Percentiles rank a stretch among this genome's conserved stretches.
Evolutionary conservation across 1,140 invertebrate species (phyloP).

Genomic region (Drosophila littoralis): DNA sequence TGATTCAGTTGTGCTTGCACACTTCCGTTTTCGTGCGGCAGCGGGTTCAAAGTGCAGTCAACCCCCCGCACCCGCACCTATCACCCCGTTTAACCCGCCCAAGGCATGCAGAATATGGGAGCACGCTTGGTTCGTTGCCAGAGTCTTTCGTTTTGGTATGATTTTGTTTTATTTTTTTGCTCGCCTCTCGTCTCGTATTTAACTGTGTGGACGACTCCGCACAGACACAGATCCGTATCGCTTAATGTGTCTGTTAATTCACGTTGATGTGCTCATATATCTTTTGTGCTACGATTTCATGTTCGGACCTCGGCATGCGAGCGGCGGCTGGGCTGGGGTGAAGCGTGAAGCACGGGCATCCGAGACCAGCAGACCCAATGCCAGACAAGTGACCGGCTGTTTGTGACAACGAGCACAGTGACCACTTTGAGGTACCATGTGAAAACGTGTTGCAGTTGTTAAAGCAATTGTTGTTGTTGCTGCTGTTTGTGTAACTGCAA

Average conservation of each 20-base stretch:
- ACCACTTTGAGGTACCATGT: slow-evolving; percentile 48
- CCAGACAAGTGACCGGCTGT: slow-evolving; percentile 24
- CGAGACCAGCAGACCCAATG: slow-evolving; percentile 1
- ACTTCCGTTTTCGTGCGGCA: slow-evolving; percentile 34
- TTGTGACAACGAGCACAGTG: slow-evolving; percentile 18
- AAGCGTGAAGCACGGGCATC: slow-evolving; percentile 6
- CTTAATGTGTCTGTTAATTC: slow-evolving; percentile 80
- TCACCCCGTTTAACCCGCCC: neutral
- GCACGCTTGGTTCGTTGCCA: slow-evolving; percentile 47
- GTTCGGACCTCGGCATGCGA: slow-evolving; percentile 65
- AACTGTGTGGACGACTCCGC: slow-evolving; percentile 29
- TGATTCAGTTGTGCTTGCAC: slow-evolving; percentile 51
- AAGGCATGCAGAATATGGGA: neutral
- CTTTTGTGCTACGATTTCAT: slow-evolving; percentile 70
- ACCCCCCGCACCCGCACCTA: neutral
- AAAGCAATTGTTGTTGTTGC: slow-evolving; percentile 21
- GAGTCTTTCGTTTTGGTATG: slow-evolving; percentile 69
- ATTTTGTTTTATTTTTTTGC: neutral
- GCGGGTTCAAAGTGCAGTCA: slow-evolving; percentile 40
- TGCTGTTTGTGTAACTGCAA: slow-evolving; percentile 15
- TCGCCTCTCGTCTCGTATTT: slow-evolving; percentile 58
- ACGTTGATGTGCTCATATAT: slow-evolving; percentile 79
- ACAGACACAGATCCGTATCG: slow-evolving; percentile 66
- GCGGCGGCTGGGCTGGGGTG: neutral
- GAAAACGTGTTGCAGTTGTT: slow-evolving; percentile 58